Conservation (phyloP, 1,140 invertebrate genomes). For the Lineus longissimus region DNA sequence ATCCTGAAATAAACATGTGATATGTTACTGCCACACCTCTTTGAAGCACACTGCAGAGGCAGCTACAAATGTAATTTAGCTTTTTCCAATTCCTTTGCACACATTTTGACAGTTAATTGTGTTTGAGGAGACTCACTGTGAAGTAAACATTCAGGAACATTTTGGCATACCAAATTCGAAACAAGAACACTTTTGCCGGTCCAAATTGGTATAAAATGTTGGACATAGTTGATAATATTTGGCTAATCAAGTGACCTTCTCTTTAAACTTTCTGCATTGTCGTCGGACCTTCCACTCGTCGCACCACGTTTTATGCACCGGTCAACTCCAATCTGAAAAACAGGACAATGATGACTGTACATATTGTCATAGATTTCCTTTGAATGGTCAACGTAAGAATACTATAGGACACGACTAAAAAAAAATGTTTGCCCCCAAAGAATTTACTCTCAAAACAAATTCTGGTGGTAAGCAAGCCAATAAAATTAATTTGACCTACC, state of each 20-base stretch:
- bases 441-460: neutral
- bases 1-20: slow-evolving; percentile 57
- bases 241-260: slow-evolving; percentile 62
- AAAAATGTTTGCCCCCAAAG: neutral
- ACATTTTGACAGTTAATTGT: neutral
- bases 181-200: too few relatives aligned
- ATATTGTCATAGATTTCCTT: neutral
- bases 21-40: neutral
- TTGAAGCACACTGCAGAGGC: neutral
- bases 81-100: neutral
- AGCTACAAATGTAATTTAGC: neutral
- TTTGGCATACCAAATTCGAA: too few relatives aligned
- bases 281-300: slow-evolving; percentile 86
- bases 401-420: neutral
- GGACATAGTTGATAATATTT: neutral
- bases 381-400: neutral
- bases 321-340: slow-evolving; percentile 65
- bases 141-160: too few relatives aligned
- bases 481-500: slow-evolving; percentile 43
- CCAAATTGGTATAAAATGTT: neutral
- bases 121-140: neutral
- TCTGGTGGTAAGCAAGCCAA: neutral
- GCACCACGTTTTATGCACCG: slow-evolving; percentile 82
- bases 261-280: slow-evolving; percentile 85
- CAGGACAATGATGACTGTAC: slow-evolving; percentile 6